Base-by-base conservation (phyloP, 2,797 vertebrate species). In the Pipistrellus kuhlii region DNA sequence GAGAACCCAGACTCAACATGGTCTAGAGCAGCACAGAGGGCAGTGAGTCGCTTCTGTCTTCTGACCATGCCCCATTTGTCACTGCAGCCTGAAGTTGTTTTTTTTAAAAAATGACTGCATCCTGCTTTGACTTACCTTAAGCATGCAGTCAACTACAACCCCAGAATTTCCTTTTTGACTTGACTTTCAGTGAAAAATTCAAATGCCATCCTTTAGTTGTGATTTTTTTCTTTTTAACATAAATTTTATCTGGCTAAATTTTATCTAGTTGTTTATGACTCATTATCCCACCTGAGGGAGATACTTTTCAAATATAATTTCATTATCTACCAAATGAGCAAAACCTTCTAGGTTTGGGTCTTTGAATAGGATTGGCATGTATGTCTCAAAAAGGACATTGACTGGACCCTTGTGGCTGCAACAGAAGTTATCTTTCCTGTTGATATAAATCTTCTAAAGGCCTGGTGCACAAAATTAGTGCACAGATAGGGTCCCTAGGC, bases 221-320 rank as follows among this genome's bases (percentile, higher is more conserved):
- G 14, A 55, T 72, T 84, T 38, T 11, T 69, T 92, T 90, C 4
- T 41, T 41, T 81, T 32, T 21, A 30, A 48, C 9, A 17, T 57
- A 44, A 68, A 15, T 72, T 71, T 84, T 23, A 55, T 68, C 27
- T 77, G 53, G 76, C 76, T 66, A 64, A 84, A 41, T 71, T 91
- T 68, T 89, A 86, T 41, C 27, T 35, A 78, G 10, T 38, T 91
- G 81, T 38, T 88, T 83, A 76, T 51, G 71, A 91, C 66, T 71
- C 44, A 38, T 38, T 15, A 9, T 57, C 23, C 30, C 44, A 83
- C 38, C 51, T 68, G 15, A 71, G 32, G 41, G 72, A 77, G 64
- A 38, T 17, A 14, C 6, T 75, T 92, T 91, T 71, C 25, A 78
- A 93, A 41, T 27, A 64, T 3, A 68, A 73, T 59, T 72, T 11